Evolutionary conservation across 23 tunicate species (phyloP), one percentile per base, ranked within the genome.

Genomic region (Aplidium turbinatum): DNA sequence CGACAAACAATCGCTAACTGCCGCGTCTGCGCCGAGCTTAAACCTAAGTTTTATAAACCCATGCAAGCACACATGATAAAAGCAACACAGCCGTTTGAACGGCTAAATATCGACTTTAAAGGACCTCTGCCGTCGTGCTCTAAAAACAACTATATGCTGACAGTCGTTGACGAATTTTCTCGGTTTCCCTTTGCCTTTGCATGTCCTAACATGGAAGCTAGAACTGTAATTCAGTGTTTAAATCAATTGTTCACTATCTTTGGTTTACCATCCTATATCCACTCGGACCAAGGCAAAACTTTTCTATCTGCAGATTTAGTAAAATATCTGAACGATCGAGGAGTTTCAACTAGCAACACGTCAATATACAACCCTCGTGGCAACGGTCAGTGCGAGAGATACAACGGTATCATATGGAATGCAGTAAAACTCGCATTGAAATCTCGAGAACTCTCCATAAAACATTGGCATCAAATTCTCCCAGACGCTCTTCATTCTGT

Each of bases 71-170:
- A 38, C 22, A 3, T 66, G 9, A 36, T 66, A 2, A 76, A 76
- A 39, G 82, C 82, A 38, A 76, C 82, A 2, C 66, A 73, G 51
- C 46, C 70, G 9, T 31, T 73, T 21, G 69, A 73, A 34, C 19
- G 76, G 16, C 3, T 70, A 26, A 28, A 24, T 26, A 46, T 70
- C 6, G 76, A 70, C 29, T 70, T 70, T 28, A 70, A 55, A 57
- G 70, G 79, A 7, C 69, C 79, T 6, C 48, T 73, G 47, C 69
- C 68, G 4, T 13, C 64, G n/a, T 28, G 3, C 18, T 4, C 47
- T 31, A 31, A 73, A 57, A 73, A 73, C 33, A 21, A 45, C 4
- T 57, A 56, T 28, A 56, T 73, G 18, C 47, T 73, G 3, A 57
- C 69, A 31, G 28, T 70, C 3, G 11, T 70, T 3, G 58, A 47